Base-by-base conservation (phyloP, 1,140 invertebrate genomes). In the Caenorhabditis briggsae region DNA sequence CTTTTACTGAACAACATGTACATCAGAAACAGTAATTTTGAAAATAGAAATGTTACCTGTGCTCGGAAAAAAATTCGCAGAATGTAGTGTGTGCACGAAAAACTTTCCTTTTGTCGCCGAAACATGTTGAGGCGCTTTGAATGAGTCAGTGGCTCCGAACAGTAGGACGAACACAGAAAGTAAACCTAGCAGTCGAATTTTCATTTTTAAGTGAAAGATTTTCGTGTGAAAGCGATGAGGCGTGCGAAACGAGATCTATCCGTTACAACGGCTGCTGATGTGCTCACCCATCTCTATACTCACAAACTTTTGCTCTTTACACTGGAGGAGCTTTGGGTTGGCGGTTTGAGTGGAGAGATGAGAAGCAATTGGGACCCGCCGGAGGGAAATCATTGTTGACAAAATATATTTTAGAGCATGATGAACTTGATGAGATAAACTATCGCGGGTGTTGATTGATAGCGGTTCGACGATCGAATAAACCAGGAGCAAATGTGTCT, bases 51-150 rank as follows among this genome's bases (percentile, higher is more conserved):
- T 65, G 16, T 25, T 82, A 92, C 90, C 90, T 83, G 90, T 90
- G 53, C 92, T 85, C 14, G 86, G 65, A 33, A 92, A 91, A 64
- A 91, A 90, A 50, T 89, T 88, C 2, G 89, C 91, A 20, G 90
- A 91, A 87, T 91, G 90, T 2, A 91, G 87, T 85, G 90, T 91
- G 59, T 91, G 88, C 41, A 88, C 84, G 55, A 90, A 90, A 84
- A 90, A 90, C 83, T 88, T 88, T 25, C 90, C 90, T 88, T 90
- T 90, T 0, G 91, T 83, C n/a, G 90, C 90, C 18, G 85, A 53
- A 33, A 90, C 82, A 61, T 87, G 78, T 48, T 41, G 25, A 25
- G 85, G 70, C 2, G 70, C 70, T 78, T 78, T 78, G n/a, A 78
- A 78, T 25, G 70, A n/a, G 11, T 48, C 16, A 18, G 46, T 8